Base-by-base conservation (phyloP, 2,113 vertebrate genomes). In the Sturnus vulgaris region DNA sequence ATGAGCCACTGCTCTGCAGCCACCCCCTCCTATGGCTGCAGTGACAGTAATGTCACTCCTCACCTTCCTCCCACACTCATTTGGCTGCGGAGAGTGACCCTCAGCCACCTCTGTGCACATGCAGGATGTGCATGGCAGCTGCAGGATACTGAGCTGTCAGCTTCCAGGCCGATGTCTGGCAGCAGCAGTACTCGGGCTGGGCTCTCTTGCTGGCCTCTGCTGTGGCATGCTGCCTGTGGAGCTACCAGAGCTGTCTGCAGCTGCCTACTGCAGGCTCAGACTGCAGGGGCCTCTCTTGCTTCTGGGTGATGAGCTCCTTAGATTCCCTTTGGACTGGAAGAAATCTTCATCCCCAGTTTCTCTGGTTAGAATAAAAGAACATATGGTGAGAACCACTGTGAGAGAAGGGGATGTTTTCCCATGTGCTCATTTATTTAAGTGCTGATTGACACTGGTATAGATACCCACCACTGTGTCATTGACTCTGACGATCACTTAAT, bases 111-210 rank as follows among this genome's bases (percentile, higher is more conserved):
- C 87, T 85, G 82, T 15, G 57, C 57, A 35, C 76, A 52, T 0
- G 10, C 69, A 82, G 93, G 93, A 91, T 95, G 71, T 59, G 46
- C 4, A 6, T 82, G 84, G 87, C 86, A 95, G 88, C 79, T 56
- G 88, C 73, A 73, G 50, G 59, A 78, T 30, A 11, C 61, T 19
- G 31, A 90, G 39, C 69, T 0, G 0, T 52, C 79, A 60, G 0
- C 82, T 81, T 81, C 40, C 77, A 60, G 77, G 57, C 42, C 61
- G 64, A 68, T 25, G 21, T 88, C 86, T 64, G 87, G 68, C 60
- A 39, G 63, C 50, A 31, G 60, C 47, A 13, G 33, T 23, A 11
- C 30, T 17, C 0, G 30, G 60, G 46, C 61, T 71, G 28, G 52
- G 27, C 35, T 69, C 69, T 80, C 82, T 60, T 11, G 24, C 70